Percentiles rank a stretch among this genome's conserved stretches.
Evolutionary conservation across 1,140 invertebrate genomes (phyloP).

Genomic region (Cotesia chilonis): DNA sequence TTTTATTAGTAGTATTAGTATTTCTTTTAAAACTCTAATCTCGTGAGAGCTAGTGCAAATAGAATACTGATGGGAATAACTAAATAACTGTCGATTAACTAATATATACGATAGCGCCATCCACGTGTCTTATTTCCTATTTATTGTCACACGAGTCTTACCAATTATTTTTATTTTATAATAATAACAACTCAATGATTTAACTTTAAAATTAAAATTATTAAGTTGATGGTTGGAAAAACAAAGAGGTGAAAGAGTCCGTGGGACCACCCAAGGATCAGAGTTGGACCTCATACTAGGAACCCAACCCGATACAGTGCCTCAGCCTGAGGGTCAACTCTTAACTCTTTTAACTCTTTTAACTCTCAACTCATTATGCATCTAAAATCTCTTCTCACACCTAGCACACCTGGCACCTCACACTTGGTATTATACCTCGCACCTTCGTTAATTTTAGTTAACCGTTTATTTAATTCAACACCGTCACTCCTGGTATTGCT

Average conservation of each 20-base stretch:
- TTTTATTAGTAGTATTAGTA: too few species aligned
- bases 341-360: slow-evolving; percentile 52
- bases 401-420: slow-evolving; percentile 50
- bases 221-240: too few species aligned
- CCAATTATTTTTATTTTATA: too few species aligned
- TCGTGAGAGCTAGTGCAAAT: too few species aligned
- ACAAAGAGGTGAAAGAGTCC: slow-evolving; percentile 32
- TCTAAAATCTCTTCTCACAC: slow-evolving; percentile 65
- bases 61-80: too few species aligned
- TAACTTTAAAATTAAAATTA: too few species aligned
- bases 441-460: slow-evolving; percentile 65
- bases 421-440: slow-evolving; percentile 38
- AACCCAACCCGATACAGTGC: slow-evolving; percentile 27
- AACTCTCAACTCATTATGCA: slow-evolving; percentile 62
- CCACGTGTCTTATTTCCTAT: too few species aligned
- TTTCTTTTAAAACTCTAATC: too few species aligned
- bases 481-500: slow-evolving; percentile 31
- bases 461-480: slow-evolving; percentile 68
- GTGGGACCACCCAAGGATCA: slow-evolving; percentile 64
- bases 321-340: slow-evolving; percentile 43
- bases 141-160: too few species aligned
- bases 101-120: too few species aligned
- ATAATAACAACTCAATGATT: too few species aligned
- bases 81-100: too few species aligned
- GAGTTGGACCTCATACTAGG: slow-evolving; percentile 41